phyloP scores from a whole-genome alignment of 2,888 invertebrate species.

The Philonicus albiceps region DNA sequence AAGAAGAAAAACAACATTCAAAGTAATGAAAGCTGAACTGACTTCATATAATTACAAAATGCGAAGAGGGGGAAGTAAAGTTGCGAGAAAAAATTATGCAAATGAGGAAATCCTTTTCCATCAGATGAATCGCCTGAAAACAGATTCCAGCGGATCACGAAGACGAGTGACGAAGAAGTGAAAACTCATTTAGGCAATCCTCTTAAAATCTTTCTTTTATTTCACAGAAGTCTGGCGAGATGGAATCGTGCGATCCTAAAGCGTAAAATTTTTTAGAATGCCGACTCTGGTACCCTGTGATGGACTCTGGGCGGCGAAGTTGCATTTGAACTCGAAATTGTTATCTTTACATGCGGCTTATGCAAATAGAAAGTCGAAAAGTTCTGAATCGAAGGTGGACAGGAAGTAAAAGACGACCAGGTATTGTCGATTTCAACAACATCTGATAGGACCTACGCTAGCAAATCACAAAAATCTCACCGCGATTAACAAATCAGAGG shows the following conservation, averaged over 20 bases:
- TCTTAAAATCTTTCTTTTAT: constrained; percentile 46
- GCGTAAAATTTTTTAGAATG: constrained; percentile 42
- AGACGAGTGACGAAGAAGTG: constrained; percentile 41
- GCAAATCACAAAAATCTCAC: constrained; percentile 19
- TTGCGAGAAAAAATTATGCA: constrained; percentile 47
- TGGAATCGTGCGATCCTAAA: constrained; percentile 32
- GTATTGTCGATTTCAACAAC: neutral
- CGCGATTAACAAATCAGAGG: constrained; percentile 35
- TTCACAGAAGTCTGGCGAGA: constrained; percentile 43
- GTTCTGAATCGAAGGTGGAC: neutral
- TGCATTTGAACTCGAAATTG: constrained; percentile 8
- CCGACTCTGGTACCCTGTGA: constrained; percentile 1
- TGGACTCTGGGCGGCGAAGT: neutral
- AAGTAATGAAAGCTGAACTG: constrained; percentile 32
- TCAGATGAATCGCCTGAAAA: constrained; percentile 18
- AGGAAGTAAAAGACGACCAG: neutral
- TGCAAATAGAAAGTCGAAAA: constrained; percentile 21
- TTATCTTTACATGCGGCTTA: constrained; percentile 37
- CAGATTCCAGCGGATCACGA: constrained; percentile 8
- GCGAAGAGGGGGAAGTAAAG: constrained; percentile 29
- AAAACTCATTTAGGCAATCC: constrained; percentile 50
- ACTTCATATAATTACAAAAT: constrained; percentile 40
- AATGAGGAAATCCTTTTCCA: constrained; percentile 45
- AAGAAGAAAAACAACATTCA: constrained; percentile 31
- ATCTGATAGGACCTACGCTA: neutral